Conservation (phyloP, 2,797 vertebrate genomes). For the Danio choprae region DNA sequence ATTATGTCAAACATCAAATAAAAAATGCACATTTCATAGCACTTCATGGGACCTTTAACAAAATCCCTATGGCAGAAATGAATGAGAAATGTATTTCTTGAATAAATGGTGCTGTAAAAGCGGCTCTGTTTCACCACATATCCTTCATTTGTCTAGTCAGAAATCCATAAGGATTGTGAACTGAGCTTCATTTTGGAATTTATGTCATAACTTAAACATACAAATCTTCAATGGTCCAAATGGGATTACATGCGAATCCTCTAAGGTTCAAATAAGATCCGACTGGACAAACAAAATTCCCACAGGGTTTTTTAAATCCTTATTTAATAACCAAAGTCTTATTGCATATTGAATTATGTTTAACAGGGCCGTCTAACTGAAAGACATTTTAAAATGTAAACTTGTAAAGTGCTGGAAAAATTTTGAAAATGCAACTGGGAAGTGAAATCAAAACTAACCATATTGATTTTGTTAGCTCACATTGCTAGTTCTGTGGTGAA, state of each 20-base stretch:
- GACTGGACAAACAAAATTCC: not conserved
- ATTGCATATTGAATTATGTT: not conserved
- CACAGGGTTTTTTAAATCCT: not conserved
- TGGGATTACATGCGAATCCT: not conserved
- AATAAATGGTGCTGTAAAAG: not conserved
- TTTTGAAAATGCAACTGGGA: too few relatives aligned
- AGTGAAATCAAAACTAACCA: too few relatives aligned
- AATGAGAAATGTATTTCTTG: too few relatives aligned
- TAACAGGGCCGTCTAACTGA: not conserved
- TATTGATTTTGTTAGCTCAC: too few relatives aligned
- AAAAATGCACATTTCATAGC: too few relatives aligned
- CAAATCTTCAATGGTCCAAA: not conserved
- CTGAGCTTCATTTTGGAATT: not conserved
- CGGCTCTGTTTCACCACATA: not conserved
- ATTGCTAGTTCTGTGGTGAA: too few relatives aligned
- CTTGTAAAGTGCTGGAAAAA: too few relatives aligned
- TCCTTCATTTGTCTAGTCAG: not conserved
- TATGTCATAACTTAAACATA: not conserved
- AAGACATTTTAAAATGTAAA: not conserved
- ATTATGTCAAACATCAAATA: too few relatives aligned
- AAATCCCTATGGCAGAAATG: too few relatives aligned
- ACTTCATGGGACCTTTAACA: too few relatives aligned
- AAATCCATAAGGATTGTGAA: not conserved
- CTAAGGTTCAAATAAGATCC: not conserved
- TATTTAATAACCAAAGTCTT: not conserved